These are phyloP conservation scores for Clarias magur DNA, from an alignment of 2,113 vertebrate species.

Conservation along the genomic window DNA sequence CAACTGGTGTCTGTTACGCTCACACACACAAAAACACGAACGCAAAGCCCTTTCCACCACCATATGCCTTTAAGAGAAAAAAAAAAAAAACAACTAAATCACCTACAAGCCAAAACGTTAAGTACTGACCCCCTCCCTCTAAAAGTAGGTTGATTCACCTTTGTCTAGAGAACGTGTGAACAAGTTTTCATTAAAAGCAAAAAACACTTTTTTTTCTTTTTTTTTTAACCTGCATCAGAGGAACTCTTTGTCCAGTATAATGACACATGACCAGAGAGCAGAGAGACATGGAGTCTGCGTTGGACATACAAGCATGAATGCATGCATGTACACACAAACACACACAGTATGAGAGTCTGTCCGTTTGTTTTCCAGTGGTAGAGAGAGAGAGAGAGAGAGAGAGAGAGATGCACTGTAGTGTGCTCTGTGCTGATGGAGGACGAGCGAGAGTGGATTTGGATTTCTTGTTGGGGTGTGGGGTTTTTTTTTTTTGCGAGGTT, in stretches of 20 bases:
- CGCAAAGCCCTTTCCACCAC: neutral
- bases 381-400: constrained; percentile 68
- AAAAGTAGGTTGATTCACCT: constrained; percentile 76
- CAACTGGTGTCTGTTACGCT: constrained; percentile 44
- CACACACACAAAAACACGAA: constrained; percentile 30
- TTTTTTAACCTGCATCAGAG: constrained; percentile 50
- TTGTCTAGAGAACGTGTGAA: constrained; percentile 74
- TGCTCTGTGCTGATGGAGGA: constrained; percentile 60
- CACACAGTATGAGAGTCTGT: constrained; percentile 65
- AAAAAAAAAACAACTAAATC: neutral
- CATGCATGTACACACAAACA: constrained; percentile 36
- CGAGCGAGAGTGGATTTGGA: constrained; percentile 63
- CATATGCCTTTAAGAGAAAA: neutral
- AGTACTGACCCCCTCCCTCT: neutral
- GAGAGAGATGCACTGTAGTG: constrained; percentile 65
- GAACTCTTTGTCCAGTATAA: constrained; percentile 76
- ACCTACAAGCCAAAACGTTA: neutral
- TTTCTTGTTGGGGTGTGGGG: neutral
- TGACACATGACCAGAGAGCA: constrained; percentile 64
- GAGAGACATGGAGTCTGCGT: constrained; percentile 54
- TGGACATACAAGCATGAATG: constrained; percentile 31
- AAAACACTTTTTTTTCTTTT: no score
- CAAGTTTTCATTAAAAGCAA: constrained; percentile 58
- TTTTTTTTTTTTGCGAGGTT: constrained; percentile 47
- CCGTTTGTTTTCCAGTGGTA: constrained; percentile 77